phyloP scores from a whole-genome alignment of 2,113 vertebrate genomes.

The Malurus alboscapulatus region DNA sequence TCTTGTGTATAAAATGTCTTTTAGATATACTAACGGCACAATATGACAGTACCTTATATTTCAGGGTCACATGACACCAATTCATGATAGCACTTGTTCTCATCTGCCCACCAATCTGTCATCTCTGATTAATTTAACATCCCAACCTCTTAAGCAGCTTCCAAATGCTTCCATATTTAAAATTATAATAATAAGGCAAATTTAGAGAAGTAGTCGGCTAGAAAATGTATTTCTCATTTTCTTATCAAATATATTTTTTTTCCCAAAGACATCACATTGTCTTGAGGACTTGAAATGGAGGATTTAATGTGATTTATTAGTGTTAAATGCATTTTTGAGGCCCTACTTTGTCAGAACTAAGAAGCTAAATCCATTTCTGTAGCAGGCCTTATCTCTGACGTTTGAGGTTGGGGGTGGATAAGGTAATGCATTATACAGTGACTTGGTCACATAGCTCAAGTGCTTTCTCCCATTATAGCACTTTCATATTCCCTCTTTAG shows the following conservation, averaged over 20 bases:
- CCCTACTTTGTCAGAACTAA: neutral
- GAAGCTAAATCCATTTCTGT: neutral
- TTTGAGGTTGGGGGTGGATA: neutral
- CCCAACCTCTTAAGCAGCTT: neutral
- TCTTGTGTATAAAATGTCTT: neutral
- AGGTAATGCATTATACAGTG: neutral
- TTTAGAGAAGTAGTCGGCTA: neutral
- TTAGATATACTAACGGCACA: neutral
- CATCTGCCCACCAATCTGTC: neutral
- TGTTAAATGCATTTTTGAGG: neutral
- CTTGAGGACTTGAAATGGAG: neutral
- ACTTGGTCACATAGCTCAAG: neutral
- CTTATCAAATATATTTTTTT: neutral
- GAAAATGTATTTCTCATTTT: neutral
- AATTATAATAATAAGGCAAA: neutral
- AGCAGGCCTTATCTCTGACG: neutral
- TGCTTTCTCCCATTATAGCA: neutral
- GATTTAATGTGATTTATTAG: neutral
- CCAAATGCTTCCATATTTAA: constrained; percentile 19
- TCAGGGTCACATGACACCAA: neutral
- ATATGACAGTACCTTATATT: neutral
- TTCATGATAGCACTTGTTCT: neutral
- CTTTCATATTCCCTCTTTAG: neutral
- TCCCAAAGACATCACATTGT: neutral
- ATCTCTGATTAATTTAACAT: constrained; percentile 22